Evolutionary conservation across 1,140 invertebrate genomes (phyloP), one percentile per base, ranked within the genome.

Genomic region (Monomorium pharaonis): DNA sequence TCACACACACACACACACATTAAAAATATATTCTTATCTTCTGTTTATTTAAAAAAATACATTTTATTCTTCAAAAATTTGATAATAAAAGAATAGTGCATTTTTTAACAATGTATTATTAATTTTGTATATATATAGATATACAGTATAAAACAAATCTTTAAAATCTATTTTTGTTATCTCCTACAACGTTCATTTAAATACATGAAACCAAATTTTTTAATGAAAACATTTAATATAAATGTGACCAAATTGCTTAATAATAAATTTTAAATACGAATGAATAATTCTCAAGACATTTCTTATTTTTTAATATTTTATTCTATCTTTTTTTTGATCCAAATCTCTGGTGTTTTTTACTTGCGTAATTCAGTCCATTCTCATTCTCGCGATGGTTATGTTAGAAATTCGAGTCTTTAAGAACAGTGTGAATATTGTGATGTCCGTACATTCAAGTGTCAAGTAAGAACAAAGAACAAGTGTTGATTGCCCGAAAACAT

Each of bases 401-500:
- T 84, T 92, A 87, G 94, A 92, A 94, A 94, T 88, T 87, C 87
- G 92, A 94, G 78, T 90, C 92, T 70, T 75, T 77, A 87, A 86
- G 91, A 92, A 93, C 88, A 90, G 93, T 93, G 92, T 94, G 94
- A 94, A 95, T 94, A 94, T 94, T 94, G 92, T 93, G 93, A 91
- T 94, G 93, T 91, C 87, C 91, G 86, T 81, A 89, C 86, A 93
- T 94, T 93, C 88, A 94, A 86, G 67, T 93, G 92, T 87, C 92
- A 95, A 72, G 24, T 47, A 49, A 10, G 85, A 63, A 95, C 94
- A 95, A 95, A 92, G 88, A 77, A 70, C 86, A 62, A 94, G 93
- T 95, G 94, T 94, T 95, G 94, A 95, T 95, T 94, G 91, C 92
- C 88, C 86, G 92, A 94, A 95, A 95, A 95, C 91, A 94, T 93